Evolutionary conservation across 2,797 vertebrate species (phyloP), one percentile per base, ranked within the genome.

Genomic region (Hippoglossus hippoglossus): DNA sequence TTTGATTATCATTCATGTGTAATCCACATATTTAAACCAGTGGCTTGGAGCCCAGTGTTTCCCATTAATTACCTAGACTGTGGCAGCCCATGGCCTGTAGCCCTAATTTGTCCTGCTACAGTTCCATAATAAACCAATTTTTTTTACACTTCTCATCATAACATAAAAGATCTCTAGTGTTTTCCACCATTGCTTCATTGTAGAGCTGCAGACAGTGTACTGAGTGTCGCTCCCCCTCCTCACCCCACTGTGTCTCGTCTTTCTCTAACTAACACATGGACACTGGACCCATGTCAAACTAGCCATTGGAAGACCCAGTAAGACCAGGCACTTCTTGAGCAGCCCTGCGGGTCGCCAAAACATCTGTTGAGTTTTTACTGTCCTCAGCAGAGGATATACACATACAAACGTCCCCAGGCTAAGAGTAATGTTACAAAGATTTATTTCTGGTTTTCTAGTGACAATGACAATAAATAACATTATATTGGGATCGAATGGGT

Each of bases 21-120:
- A 19, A 50, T 36, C 6, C 41, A 41, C 24, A 55, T 41, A 59
- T 53, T 65, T 49, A 21, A 53, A 51, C 10, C 22, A 49, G 47
- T n/a, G 47, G 47, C 47, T 49, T 21, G 47, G n/a, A 49, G 47
- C 18, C 47, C 47, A 49, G 47, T 21, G n/a, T 49, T 49, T 49
- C 47, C 47, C n/a, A 49, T 49, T 49, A n/a, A 49, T n/a, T 49
- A 46, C 44, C 44, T 46, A 21, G 47, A 49, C 47, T 49, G 47
- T 21, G n/a, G 47, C 47, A 19, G 47, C 15, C 39, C 39, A 41
- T 16, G 15, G 39, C 19, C 46, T 47, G 7, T 12, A 19, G 16
- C 46, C 46, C 18, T 47, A 13, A 18, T 44, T 44, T 18, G 41
- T 44, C 41, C 13, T 1, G 41, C 41, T 44, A 44, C 41, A 18